Conservation (phyloP, 2,113 vertebrate species). For the Callocephalon fimbriatum region DNA sequence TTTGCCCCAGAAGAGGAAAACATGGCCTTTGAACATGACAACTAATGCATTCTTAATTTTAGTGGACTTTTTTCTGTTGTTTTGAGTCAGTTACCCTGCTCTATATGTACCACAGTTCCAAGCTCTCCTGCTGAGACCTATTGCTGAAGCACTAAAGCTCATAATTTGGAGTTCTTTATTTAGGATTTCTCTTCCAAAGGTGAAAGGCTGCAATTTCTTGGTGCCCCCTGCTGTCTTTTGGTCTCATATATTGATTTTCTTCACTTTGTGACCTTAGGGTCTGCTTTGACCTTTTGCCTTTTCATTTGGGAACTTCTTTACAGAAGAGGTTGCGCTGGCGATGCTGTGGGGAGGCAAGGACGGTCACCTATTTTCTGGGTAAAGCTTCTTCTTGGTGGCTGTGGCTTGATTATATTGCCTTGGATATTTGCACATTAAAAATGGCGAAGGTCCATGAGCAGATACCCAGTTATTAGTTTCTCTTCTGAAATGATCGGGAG, state of each 20-base stretch:
- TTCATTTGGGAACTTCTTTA: background rate
- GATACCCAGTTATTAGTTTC: background rate
- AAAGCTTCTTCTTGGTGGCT: background rate
- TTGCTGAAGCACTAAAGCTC: background rate
- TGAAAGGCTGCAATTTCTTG: background rate
- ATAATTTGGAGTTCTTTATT: background rate
- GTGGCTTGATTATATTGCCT: background rate
- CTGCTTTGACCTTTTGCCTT: background rate
- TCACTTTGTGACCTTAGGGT: background rate
- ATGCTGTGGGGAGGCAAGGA: background rate
- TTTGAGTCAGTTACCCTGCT: background rate
- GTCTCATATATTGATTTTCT: background rate
- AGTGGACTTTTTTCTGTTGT: background rate
- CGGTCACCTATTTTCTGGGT: background rate
- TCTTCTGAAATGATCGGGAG: background rate
- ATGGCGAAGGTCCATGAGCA: background rate
- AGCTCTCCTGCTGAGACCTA: background rate
- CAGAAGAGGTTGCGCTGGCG: rapidly evolving
- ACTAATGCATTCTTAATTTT: background rate
- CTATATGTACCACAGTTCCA: background rate
- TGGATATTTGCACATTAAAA: background rate
- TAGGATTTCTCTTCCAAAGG: background rate
- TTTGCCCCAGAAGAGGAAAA: background rate
- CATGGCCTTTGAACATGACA: background rate
- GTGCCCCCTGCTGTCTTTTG: slow-evolving; percentile 7